Base-by-base conservation (phyloP, 1,140 invertebrate species). In the Drosophila tsacasi region DNA sequence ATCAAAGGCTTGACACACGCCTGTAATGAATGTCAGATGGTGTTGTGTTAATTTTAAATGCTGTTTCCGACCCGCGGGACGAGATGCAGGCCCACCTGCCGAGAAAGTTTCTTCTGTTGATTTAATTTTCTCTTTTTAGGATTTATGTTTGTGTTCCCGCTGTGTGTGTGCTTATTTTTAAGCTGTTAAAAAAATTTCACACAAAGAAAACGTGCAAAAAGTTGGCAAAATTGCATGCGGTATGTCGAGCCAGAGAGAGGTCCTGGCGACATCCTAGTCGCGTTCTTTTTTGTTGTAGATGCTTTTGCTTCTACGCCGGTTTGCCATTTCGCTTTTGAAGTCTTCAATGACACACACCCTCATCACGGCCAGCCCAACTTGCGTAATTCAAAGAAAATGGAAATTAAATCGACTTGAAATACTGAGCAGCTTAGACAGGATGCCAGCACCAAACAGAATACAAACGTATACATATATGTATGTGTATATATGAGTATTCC, bases 401-500 rank as follows among this genome's bases (percentile, higher is more conserved):
- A 87, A 87, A 87, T 83, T 74, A 89, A 87, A 87, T 89, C 76
- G 89, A 83, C 84, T 89, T 89, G 64, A 89, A 74, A 83, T 80
- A 74, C 72, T 75, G 54, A 81, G 54, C 62, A 76, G 47, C 71
- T 64, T 46, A 64, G 63, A 68, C 58, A 63, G 32, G 25, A 67
- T 67, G 21, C 42, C 40, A 44, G 27, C n/a, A 32, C 50, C n/a
- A 32, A 21, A n/a, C 12, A 8, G 12, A 32, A 32, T 32, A 32
- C 50, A 32, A 32, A 19, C 27, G 19, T 19, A 19, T 17, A 15
- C 17, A 10, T 25, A 15, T 25, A 10, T 8, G 0, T 17, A 35
- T 49, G 46, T 50, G 19, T 19, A 17, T 13, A 9, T 17, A n/a
- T 47, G 46, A 9, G 15, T 52, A 32, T 32, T 27, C 27, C n/a